phyloP scores from a whole-genome alignment of 2,797 vertebrate genomes.

The Octomys mimax region DNA sequence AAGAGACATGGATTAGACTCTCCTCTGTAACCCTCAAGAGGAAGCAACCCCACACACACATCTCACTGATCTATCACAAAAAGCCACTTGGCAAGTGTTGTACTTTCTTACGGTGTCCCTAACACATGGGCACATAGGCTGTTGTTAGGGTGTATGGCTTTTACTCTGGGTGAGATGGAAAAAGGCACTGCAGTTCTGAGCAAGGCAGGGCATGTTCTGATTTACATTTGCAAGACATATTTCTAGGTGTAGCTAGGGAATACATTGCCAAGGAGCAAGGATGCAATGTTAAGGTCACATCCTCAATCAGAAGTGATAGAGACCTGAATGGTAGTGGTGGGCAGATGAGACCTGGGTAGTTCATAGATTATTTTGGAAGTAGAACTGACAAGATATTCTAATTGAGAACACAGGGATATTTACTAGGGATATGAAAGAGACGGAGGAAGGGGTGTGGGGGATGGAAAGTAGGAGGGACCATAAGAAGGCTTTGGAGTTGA shows the following conservation, averaged over 20 bases:
- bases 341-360: neutral
- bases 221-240: neutral
- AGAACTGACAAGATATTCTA: neutral
- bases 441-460: neutral
- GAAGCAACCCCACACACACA: accelerated
- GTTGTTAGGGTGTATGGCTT: neutral
- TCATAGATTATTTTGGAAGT: neutral
- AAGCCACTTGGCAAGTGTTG: neutral
- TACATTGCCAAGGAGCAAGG: neutral
- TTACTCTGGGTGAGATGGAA: neutral
- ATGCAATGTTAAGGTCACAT: neutral
- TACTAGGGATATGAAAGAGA: neutral
- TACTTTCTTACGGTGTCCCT: neutral
- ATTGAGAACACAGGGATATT: neutral
- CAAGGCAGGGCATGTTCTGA: neutral
- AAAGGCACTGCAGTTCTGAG: neutral
- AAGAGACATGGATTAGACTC: neutral
- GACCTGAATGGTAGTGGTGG: neutral
- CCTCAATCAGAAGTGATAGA: neutral
- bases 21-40: neutral
- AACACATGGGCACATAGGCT: neutral
- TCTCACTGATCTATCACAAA: neutral
- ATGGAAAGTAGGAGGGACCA: neutral
- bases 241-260: neutral
- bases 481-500: neutral